These are phyloP conservation scores for Cryptocephalus moraei DNA, from an alignment of 2,888 invertebrate species.

Conservation along the genomic window DNA sequence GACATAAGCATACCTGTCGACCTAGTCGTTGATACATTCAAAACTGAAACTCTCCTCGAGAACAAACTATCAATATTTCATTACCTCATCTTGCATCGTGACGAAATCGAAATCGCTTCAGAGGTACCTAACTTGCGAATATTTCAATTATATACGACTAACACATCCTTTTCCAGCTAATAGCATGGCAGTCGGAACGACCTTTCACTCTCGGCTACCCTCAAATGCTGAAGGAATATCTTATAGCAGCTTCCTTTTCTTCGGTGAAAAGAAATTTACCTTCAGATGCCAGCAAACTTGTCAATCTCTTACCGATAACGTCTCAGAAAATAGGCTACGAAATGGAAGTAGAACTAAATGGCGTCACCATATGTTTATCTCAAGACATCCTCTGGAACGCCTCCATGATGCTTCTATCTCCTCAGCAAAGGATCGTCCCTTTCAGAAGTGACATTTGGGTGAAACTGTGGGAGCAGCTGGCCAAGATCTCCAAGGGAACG, in stretches of 20 bases:
- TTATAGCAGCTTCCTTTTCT: slow-evolving; percentile 64
- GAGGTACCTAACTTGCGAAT: slow-evolving; percentile 41
- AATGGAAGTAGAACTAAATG: slow-evolving; percentile 50
- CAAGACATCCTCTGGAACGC: slow-evolving; percentile 74
- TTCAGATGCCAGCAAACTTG: slow-evolving; percentile 57
- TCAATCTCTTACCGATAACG: slow-evolving; percentile 62
- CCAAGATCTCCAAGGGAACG: slow-evolving; percentile 48
- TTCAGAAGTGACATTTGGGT: slow-evolving; percentile 78
- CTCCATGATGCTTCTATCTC: slow-evolving; percentile 72
- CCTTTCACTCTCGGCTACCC: slow-evolving; percentile 53
- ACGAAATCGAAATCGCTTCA: slow-evolving; percentile 63
- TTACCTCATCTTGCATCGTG: slow-evolving; percentile 68
- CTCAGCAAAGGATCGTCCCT: slow-evolving; percentile 73
- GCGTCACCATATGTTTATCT: slow-evolving; percentile 50
- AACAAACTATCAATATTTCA: slow-evolving; percentile 74
- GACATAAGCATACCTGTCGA: slow-evolving; percentile 53
- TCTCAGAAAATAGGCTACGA: slow-evolving; percentile 48
- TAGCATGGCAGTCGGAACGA: slow-evolving; percentile 51
- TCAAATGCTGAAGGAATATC: slow-evolving; percentile 68
- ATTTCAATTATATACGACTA: neutral
- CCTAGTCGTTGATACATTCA: slow-evolving; percentile 58
- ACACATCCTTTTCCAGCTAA: slow-evolving; percentile 36
- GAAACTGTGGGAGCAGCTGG: slow-evolving; percentile 64
- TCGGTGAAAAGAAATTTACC: slow-evolving; percentile 62
- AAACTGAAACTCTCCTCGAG: slow-evolving; percentile 54